Evolutionary conservation across 2,888 invertebrate species (phyloP).

Genomic region (Monochamus alternatus): DNA sequence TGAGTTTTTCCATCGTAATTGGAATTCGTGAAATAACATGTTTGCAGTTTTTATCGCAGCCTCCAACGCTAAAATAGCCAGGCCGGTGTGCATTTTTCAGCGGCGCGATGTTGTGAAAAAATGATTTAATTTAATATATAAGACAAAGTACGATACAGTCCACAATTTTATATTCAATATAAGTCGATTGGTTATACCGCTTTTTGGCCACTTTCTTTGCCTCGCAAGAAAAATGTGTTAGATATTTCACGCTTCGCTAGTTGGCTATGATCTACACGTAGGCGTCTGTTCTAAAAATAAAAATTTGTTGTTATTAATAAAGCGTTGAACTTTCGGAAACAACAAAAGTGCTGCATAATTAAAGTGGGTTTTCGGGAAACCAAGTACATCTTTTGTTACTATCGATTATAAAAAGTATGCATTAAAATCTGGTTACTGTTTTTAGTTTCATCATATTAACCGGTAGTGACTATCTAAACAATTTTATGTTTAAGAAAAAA

Average conservation of each 20-base stretch:
- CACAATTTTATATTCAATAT: slow-evolving; percentile 6
- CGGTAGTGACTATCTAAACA: too few relatives aligned
- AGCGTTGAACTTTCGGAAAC: too few relatives aligned
- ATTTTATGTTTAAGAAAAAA: too few relatives aligned
- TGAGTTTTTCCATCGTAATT: slow-evolving; percentile 9
- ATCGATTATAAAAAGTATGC: too few relatives aligned
- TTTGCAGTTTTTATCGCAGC: slow-evolving; percentile 5
- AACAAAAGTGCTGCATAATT: too few relatives aligned
- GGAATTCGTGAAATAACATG: slow-evolving; percentile 4
- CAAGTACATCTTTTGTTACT: too few relatives aligned
- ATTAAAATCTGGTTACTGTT: too few relatives aligned
- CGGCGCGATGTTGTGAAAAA: slow-evolving; percentile 3
- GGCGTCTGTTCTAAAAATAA: too few relatives aligned
- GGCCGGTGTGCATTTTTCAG: neutral
- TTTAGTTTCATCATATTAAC: too few relatives aligned
- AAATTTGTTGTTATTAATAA: too few relatives aligned
- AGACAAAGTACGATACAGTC: neutral
- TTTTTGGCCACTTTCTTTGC: neutral
- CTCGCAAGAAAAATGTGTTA: neutral
- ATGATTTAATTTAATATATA: slow-evolving; percentile 3
- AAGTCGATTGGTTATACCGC: neutral
- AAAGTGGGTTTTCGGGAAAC: too few relatives aligned
- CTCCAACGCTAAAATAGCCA: neutral
- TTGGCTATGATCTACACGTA: neutral
- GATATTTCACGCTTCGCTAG: neutral